Evolutionary conservation across 2,797 vertebrate genomes (phyloP).

Genomic region (Gymnocypris eckloni): DNA sequence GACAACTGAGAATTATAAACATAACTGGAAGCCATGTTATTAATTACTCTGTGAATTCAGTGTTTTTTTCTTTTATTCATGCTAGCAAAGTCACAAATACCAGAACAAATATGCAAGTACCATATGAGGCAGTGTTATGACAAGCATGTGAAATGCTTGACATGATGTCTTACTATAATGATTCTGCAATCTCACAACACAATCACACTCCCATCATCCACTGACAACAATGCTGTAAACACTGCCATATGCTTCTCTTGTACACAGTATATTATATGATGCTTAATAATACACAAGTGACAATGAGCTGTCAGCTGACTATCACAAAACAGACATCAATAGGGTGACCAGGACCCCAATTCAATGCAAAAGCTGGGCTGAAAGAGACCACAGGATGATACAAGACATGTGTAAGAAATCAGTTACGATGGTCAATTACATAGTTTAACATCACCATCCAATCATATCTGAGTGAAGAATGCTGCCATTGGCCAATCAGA

Average conservation of each 20-base stretch:
- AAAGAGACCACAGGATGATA: neutral
- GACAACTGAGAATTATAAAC: neutral
- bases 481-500: neutral
- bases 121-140: neutral
- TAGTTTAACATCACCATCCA: neutral
- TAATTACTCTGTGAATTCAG: neutral
- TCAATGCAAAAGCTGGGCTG: neutral
- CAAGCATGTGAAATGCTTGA: slow-evolving; percentile 1
- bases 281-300: neutral
- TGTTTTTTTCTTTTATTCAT: neutral
- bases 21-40: neutral
- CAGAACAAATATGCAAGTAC: neutral
- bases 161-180: neutral
- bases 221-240: slow-evolving; percentile 5
- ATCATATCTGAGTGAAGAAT: neutral
- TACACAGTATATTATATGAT: neutral
- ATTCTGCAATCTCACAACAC: neutral
- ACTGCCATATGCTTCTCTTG: neutral
- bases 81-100: neutral
- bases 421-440: neutral
- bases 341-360: neutral
- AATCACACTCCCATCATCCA: neutral
- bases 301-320: neutral
- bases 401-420: neutral
- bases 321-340: neutral